phyloP scores from a whole-genome alignment of 1,140 invertebrate species.

The Drosophila bifasciata region DNA sequence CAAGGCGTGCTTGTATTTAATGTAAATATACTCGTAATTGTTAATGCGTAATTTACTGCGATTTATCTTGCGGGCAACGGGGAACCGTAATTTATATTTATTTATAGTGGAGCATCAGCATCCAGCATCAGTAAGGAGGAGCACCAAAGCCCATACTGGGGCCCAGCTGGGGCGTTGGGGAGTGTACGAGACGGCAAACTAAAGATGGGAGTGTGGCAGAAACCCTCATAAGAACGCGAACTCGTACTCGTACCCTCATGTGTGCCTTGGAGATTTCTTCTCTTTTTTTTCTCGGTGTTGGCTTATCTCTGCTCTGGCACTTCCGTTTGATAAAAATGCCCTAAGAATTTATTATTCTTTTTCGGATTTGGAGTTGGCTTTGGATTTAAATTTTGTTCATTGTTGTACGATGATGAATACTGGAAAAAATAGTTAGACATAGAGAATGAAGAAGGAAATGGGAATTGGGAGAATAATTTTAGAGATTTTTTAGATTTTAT shows the following conservation, averaged over 20 bases:
- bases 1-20: slow-evolving; percentile 7
- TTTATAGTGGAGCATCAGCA: slow-evolving; percentile 28
- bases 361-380: slow-evolving; percentile 15
- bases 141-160: background rate
- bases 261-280: slow-evolving; percentile 18
- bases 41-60: slow-evolving; percentile 40
- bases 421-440: too few relatives aligned
- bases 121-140: slow-evolving; percentile 11
- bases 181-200: background rate
- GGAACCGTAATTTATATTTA: slow-evolving; percentile 5
- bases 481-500: too few relatives aligned
- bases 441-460: too few relatives aligned
- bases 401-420: too few relatives aligned
- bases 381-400: background rate
- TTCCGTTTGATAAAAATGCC: slow-evolving; percentile 48
- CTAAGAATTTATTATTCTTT: slow-evolving; percentile 18
- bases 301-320: slow-evolving; percentile 27
- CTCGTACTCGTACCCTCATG: background rate
- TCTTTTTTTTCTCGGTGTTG: slow-evolving; percentile 5
- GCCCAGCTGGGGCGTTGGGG: background rate
- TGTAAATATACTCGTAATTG: slow-evolving; percentile 28
- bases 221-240: too few relatives aligned
- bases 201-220: too few relatives aligned
- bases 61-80: slow-evolving; percentile 21
- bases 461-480: too few relatives aligned